phyloP scores from a whole-genome alignment of 2,113 vertebrate species.

The Sitta europaea region DNA sequence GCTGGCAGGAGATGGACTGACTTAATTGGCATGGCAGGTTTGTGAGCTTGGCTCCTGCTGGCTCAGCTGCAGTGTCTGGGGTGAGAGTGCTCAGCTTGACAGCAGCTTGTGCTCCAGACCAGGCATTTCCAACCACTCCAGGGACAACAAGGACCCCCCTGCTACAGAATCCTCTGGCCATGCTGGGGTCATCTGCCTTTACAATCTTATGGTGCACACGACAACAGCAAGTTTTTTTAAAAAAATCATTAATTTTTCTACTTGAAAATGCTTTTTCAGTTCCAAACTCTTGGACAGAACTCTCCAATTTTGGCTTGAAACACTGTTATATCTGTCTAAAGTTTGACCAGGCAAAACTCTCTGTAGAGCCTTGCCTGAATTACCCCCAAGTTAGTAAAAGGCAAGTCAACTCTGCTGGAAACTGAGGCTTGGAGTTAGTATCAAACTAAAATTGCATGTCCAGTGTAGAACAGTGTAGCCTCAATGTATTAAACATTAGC shows the following conservation, averaged over 20 bases:
- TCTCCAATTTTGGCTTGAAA: background rate
- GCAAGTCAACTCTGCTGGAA: background rate
- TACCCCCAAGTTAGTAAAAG: background rate
- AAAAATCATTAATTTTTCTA: background rate
- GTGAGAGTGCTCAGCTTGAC: background rate
- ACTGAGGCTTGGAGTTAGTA: background rate
- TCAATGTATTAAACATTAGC: background rate
- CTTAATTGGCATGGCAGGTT: background rate
- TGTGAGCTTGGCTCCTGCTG: background rate
- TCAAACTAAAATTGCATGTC: background rate
- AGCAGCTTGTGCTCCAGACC: background rate
- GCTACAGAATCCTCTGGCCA: background rate
- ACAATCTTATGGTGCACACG: background rate
- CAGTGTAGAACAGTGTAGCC: background rate
- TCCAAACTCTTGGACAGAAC: background rate
- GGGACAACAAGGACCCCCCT: fast-evolving
- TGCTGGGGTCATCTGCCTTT: background rate
- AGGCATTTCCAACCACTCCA: background rate
- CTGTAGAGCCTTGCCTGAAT: background rate
- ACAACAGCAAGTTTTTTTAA: fast-evolving
- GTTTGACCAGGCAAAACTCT: background rate
- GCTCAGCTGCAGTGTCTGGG: background rate
- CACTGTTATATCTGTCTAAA: background rate
- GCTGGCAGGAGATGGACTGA: background rate
- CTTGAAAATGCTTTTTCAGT: background rate